Percentiles rank a stretch among this genome's conserved stretches.
Conservation (phyloP, 1,140 invertebrate species). For the Holcopasites calliopsidis region DNA sequence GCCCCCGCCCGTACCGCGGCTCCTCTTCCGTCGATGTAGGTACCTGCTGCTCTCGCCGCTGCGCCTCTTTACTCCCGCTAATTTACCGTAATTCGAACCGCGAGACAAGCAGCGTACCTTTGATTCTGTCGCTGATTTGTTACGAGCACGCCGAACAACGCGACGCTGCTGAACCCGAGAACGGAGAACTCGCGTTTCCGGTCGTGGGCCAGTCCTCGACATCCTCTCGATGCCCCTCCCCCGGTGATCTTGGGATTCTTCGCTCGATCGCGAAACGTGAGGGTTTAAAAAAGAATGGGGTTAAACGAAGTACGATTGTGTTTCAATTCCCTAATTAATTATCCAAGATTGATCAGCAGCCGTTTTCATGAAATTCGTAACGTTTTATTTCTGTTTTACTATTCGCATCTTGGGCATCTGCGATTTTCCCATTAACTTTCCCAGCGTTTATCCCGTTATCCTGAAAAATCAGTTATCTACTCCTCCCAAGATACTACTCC, state of each 20-base stretch:
- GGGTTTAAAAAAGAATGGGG: no score
- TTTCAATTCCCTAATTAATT: no score
- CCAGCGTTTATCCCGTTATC: not conserved
- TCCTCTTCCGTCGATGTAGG: constrained; percentile 71
- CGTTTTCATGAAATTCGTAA: no score
- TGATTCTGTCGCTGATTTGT: constrained; percentile 62
- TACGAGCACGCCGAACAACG: constrained; percentile 44
- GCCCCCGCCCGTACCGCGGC: constrained; percentile 72
- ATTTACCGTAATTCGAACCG: constrained; percentile 76
- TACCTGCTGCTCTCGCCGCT: constrained; percentile 68
- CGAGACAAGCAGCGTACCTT: constrained; percentile 64
- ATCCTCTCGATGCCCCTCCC: no score
- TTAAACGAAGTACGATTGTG: no score
- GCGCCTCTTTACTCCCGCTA: constrained; percentile 74
- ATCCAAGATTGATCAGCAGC: no score
- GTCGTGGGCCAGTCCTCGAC: not conserved
- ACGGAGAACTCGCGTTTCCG: constrained; percentile 46
- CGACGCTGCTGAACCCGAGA: constrained; percentile 36
- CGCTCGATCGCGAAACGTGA: no score
- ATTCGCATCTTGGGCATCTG: no score
- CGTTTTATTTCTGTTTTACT: no score
- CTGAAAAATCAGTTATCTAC: not conserved
- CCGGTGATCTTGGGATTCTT: no score
- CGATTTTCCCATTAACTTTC: no score
- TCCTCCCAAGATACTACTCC: no score